Conservation (phyloP, 2,113 vertebrate species). For the Rissa tridactyla region DNA sequence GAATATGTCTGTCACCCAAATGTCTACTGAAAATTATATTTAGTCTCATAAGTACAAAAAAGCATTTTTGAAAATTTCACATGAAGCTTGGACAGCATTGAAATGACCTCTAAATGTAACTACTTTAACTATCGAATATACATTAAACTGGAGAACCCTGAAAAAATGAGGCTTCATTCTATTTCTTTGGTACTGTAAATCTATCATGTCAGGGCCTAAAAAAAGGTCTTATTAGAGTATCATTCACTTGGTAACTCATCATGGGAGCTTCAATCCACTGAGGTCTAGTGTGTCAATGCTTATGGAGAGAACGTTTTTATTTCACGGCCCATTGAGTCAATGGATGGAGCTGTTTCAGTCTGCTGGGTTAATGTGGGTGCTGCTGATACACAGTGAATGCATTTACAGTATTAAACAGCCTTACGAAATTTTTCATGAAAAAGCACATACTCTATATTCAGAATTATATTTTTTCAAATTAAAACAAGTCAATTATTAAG, state of each 20-base stretch:
- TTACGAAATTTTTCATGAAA: background rate
- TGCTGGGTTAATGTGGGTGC: constrained; percentile 35
- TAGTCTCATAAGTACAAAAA: background rate
- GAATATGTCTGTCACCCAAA: background rate
- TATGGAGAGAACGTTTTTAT: constrained; percentile 24
- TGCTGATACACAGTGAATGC: background rate
- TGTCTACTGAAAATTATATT: background rate
- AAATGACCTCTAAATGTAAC: background rate
- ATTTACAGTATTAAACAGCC: background rate
- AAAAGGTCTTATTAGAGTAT: background rate
- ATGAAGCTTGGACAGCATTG: background rate
- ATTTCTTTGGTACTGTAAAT: background rate
- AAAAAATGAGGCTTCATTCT: background rate
- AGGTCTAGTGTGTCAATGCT: background rate
- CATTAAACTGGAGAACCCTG: background rate
- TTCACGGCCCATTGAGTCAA: constrained; percentile 40
- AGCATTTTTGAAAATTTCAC: background rate
- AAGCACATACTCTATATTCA: background rate
- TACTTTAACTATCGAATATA: background rate
- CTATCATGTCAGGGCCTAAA: background rate
- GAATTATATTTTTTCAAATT: background rate
- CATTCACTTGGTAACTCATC: constrained; percentile 10
- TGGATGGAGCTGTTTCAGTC: constrained; percentile 35
- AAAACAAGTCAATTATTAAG: background rate
- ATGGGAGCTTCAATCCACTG: background rate